Conservation (phyloP, 2,888 invertebrate species). For the Lycocerus yunnanus region DNA sequence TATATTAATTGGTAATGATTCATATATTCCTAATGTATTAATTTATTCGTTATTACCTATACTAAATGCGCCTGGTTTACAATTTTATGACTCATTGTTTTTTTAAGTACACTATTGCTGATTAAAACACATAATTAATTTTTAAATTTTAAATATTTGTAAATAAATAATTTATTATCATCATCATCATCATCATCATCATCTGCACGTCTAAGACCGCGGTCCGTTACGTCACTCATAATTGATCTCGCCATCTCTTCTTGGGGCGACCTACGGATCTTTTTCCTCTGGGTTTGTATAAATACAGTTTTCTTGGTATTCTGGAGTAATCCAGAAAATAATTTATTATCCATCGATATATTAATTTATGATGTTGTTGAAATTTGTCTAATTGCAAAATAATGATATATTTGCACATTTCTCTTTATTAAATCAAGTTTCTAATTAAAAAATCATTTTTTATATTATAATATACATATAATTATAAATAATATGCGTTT, state of each 20-base stretch:
- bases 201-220: too few species aligned
- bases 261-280: too few species aligned
- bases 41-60: neutral
- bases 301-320: too few species aligned
- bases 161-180: too few species aligned
- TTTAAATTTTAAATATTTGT: neutral
- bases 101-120: neutral
- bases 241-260: too few species aligned
- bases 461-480: neutral
- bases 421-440: neutral
- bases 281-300: too few species aligned
- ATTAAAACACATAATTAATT: neutral
- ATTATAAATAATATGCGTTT: neutral
- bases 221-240: too few species aligned
- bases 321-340: too few species aligned
- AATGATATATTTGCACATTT: neutral
- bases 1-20: neutral
- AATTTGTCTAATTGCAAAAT: neutral
- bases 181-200: too few species aligned
- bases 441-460: neutral
- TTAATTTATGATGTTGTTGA: too few species aligned
- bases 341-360: too few species aligned
- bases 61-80: neutral
- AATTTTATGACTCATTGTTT: neutral
- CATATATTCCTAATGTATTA: neutral